Percentiles rank a stretch among this genome's conserved stretches.
phyloP scores from a whole-genome alignment of 1,140 invertebrate genomes.

The Polypedilum pembai region DNA sequence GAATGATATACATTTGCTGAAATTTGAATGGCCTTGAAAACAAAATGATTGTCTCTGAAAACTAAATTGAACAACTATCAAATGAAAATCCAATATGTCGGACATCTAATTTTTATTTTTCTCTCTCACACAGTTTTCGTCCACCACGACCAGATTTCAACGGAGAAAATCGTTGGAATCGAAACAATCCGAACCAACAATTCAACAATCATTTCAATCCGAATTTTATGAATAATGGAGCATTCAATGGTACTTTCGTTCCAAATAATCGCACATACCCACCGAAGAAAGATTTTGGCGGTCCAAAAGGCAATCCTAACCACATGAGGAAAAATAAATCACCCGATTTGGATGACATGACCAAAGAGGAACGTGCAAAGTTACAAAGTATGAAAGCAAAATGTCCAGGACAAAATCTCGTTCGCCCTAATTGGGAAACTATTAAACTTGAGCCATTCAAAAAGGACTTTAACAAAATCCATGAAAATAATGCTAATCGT shows the following conservation, averaged over 20 bases:
- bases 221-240: not conserved
- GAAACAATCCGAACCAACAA: slow-evolving; percentile 21
- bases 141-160: slow-evolving; percentile 27
- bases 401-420: slow-evolving; percentile 66
- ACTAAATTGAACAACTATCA: too few relatives aligned
- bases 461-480: slow-evolving; percentile 88
- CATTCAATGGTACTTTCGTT: slow-evolving; percentile 43
- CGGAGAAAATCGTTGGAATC: slow-evolving; percentile 19
- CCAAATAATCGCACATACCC: slow-evolving; percentile 46
- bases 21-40: not conserved
- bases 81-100: too few relatives aligned
- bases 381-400: slow-evolving; percentile 56
- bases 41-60: too few relatives aligned
- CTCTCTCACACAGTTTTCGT: slow-evolving; percentile 1
- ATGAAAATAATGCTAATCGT: slow-evolving; percentile 64
- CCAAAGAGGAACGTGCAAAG: slow-evolving; percentile 47
- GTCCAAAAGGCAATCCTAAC: slow-evolving; percentile 40
- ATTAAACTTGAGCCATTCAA: slow-evolving; percentile 68
- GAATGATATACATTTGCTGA: too few relatives aligned
- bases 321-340: slow-evolving; percentile 37
- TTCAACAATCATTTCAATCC: slow-evolving; percentile 12
- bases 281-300: slow-evolving; percentile 45
- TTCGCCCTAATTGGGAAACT: slow-evolving; percentile 78
- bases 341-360: slow-evolving; percentile 37
- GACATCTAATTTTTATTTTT: too few relatives aligned